Evolutionary conservation across 2,113 vertebrate species (phyloP).

Genomic region (Chloropsis hardwickii): DNA sequence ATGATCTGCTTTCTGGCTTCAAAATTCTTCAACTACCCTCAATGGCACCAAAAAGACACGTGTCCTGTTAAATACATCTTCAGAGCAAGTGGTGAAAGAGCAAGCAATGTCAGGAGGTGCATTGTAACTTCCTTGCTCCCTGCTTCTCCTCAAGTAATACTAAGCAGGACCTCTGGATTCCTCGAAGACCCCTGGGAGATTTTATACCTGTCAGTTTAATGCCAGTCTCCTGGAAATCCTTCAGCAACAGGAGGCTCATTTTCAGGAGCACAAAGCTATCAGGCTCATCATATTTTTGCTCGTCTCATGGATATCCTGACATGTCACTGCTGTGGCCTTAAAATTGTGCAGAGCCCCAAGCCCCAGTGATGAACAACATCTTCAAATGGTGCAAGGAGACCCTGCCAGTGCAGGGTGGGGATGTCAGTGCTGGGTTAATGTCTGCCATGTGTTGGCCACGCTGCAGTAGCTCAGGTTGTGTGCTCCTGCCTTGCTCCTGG

Average conservation of each 20-base stretch:
- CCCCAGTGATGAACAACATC: neutral
- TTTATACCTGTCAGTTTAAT: neutral
- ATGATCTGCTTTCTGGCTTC: neutral
- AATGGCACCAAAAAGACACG: neutral
- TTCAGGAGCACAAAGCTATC: neutral
- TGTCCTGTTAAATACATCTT: neutral
- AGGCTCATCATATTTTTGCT: neutral
- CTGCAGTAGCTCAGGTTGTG: neutral
- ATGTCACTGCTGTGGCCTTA: neutral
- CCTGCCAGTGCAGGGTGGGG: neutral
- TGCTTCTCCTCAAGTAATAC: neutral
- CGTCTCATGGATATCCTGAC: rapidly evolving
- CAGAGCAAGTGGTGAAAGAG: neutral
- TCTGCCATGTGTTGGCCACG: neutral
- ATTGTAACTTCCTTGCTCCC: neutral
- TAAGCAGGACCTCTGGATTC: neutral
- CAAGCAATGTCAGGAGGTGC: rapidly evolving
- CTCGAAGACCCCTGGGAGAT: neutral
- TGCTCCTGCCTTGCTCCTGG: neutral
- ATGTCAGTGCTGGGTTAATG: neutral
- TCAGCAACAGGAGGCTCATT: neutral
- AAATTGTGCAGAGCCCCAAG: neutral
- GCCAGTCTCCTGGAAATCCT: neutral
- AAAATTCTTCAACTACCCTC: neutral
- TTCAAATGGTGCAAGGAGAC: neutral